Evolutionary conservation across 2,888 invertebrate species (phyloP), one percentile per base, ranked within the genome.

Genomic region (Tetragonula carbonaria): DNA sequence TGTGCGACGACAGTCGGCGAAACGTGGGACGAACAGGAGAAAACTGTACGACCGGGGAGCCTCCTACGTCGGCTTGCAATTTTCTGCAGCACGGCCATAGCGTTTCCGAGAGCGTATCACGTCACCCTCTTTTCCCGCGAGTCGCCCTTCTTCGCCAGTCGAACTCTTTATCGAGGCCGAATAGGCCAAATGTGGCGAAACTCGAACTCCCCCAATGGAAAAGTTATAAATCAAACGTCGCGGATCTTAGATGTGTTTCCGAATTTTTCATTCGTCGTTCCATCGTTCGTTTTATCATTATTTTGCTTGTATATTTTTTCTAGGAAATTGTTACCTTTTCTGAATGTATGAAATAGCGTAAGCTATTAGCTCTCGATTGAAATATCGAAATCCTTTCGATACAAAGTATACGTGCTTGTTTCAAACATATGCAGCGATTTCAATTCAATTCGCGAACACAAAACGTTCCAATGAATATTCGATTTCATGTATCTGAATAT

Each of bases 21-120:
- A 84, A 85, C 88, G 87, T 88, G 89, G 88, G 87, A 76, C 75
- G 89, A 53, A 51, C 57, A 80, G 80, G 28, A 85, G 87, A 88
- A 88, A 88, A 88, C 23, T 75, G 18, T 18, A 66, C 16, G 74
- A 38, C 53, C 67, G n/a, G 21, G 16, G 21, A 21, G 4, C 78
- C 87, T 21, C 87, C 87, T 68, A 88, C 88, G 78, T 86, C 75
- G 62, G 11, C 33, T 33, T 18, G 66, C 73, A 80, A 59, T 84
- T 88, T 88, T 84, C 82, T 72, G 73, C 65, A 53, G 11, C 38
- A 74, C 62, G 45, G 70, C 45, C 33, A 45, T 14, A 38, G 28
- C 75, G 78, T 76, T 80, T 81, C 74, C 78, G 81, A 70, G 78
- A 65, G 74, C 72, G 66, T 74, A 66, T 80, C 78, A 62, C 66